phyloP scores from a whole-genome alignment of 92 coral and sea anemone genomes.

The Anthopleura xanthogrammica region DNA sequence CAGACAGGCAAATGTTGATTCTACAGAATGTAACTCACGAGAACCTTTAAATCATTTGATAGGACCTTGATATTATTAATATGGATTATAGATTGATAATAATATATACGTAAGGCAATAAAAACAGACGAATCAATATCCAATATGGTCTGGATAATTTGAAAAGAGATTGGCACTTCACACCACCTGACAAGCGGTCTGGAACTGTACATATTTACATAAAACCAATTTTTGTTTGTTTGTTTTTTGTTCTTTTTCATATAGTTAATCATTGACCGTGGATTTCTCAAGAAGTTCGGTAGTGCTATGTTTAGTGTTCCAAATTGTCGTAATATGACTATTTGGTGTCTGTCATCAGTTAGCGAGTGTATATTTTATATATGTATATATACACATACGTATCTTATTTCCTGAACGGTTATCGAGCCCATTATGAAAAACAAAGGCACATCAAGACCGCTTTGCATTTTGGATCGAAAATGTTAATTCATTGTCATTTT shows the following conservation, averaged over 20 bases:
- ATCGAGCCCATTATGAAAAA: too few species aligned
- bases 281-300: neutral
- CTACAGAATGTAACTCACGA: neutral
- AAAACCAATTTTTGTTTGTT: neutral
- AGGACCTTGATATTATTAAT: neutral
- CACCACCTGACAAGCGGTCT: conserved; percentile 6
- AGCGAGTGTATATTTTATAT: neutral
- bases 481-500: too few species aligned
- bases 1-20: neutral
- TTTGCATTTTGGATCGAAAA: too few species aligned
- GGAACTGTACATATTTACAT: conserved; percentile 32
- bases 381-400: neutral
- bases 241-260: neutral
- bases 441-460: too few species aligned
- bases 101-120: neutral
- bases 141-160: conserved; percentile 19
- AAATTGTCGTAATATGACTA: neutral
- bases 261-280: neutral
- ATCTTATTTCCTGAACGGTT: too few species aligned
- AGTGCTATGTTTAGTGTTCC: too few species aligned
- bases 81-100: neutral
- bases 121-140: conserved; percentile 24
- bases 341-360: neutral
- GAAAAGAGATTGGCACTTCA: conserved; percentile 21
- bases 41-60: neutral